Evolutionary conservation across 1,140 invertebrate species (phyloP).

Genomic region (Cryptotermes secundus): DNA sequence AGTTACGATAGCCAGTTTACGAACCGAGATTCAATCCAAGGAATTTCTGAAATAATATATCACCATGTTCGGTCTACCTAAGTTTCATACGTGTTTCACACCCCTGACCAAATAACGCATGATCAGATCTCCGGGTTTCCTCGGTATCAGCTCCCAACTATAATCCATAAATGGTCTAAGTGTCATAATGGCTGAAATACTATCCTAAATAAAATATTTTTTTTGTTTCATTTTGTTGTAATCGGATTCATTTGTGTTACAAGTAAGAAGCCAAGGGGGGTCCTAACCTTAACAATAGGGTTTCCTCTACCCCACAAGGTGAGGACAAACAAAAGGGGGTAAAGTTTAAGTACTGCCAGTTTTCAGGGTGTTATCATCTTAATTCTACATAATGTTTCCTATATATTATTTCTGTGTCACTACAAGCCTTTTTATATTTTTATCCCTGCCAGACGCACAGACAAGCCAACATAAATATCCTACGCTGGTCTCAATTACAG

Average conservation of each 20-base stretch:
- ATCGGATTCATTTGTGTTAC: slow-evolving; percentile 7
- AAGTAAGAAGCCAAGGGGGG: background rate
- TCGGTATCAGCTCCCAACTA: background rate
- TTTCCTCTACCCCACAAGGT: background rate
- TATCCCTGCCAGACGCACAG: too few species aligned
- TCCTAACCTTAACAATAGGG: background rate
- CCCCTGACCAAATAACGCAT: background rate
- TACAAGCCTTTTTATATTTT: too few species aligned
- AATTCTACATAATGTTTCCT: background rate
- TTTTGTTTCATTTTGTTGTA: background rate
- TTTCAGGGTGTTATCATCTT: background rate
- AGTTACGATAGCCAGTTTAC: too few species aligned
- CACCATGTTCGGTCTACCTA: too few species aligned
- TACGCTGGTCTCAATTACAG: too few species aligned
- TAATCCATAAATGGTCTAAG: slow-evolving; percentile 2
- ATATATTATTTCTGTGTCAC: too few species aligned
- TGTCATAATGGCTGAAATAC: background rate
- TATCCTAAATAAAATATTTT: background rate
- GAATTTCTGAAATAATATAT: too few species aligned
- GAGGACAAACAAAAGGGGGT: too few species aligned
- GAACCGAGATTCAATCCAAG: too few species aligned
- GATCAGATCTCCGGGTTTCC: background rate
- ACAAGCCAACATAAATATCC: too few species aligned
- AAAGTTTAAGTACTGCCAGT: background rate
- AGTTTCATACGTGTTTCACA: background rate